Percentiles rank a stretch among this genome's conserved stretches.
Evolutionary conservation across 2,797 vertebrate species (phyloP).

Genomic region (Enteromius anoplus): DNA sequence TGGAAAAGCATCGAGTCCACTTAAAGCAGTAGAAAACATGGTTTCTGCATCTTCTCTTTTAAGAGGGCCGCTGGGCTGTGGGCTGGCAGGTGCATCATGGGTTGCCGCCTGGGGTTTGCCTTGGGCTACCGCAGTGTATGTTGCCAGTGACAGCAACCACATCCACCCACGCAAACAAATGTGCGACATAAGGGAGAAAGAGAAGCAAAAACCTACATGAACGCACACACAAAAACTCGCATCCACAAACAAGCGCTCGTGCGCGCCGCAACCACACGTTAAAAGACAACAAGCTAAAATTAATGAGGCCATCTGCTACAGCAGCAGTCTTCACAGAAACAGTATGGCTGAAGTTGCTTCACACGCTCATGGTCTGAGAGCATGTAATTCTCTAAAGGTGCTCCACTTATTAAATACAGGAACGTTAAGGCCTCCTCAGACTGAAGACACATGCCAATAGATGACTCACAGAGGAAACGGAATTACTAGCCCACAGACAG

Average conservation of each 20-base stretch:
- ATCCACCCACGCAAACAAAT: constrained; percentile 44
- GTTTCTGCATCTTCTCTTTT: background rate
- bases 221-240: background rate
- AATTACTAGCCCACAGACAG: constrained; percentile 36
- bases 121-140: constrained; percentile 34
- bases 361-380: constrained; percentile 1
- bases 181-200: constrained; percentile 40
- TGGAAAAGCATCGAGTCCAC: constrained; percentile 7
- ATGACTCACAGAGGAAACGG: constrained; percentile 36
- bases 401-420: constrained; percentile 42
- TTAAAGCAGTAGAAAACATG: background rate
- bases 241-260: background rate
- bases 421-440: constrained; percentile 6
- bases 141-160: constrained; percentile 47
- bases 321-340: constrained; percentile 57
- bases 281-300: constrained; percentile 71
- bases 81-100: constrained; percentile 48
- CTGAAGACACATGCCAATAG: background rate
- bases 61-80: background rate
- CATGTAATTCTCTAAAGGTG: constrained; percentile 44
- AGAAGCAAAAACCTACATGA: constrained; percentile 2
- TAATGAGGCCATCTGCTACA: constrained; percentile 71
- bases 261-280: constrained; percentile 57
- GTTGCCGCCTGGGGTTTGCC: constrained; percentile 42
- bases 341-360: constrained; percentile 41